Percentiles rank a stretch among this genome's conserved stretches.
Conservation (phyloP, 2,113 vertebrate species). For the Rafetus swinhoei region DNA sequence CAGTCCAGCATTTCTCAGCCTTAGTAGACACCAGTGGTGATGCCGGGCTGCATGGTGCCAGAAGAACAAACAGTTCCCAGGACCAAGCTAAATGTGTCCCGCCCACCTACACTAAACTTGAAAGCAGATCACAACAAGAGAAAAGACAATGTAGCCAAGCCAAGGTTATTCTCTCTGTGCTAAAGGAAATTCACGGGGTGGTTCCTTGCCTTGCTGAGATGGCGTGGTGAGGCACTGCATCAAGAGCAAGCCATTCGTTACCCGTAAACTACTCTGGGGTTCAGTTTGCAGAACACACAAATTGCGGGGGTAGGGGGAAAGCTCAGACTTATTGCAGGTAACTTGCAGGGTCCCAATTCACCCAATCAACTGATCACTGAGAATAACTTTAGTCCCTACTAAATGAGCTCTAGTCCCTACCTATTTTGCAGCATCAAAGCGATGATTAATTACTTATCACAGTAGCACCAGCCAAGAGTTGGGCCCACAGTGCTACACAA, state of each 20-base stretch:
- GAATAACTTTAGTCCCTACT: not conserved
- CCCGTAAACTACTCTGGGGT: not conserved
- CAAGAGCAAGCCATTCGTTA: not conserved
- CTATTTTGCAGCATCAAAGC: not conserved
- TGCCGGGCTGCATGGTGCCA: accelerated
- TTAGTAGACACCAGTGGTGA: accelerated
- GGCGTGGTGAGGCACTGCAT: not conserved
- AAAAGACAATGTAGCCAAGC: not conserved
- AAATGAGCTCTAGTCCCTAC: not conserved
- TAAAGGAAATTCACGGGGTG: constrained; percentile 55
- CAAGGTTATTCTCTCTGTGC: constrained; percentile 5
- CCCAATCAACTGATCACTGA: not conserved
- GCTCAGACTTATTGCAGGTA: not conserved
- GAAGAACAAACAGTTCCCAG: constrained; percentile 1
- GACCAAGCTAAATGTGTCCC: not conserved
- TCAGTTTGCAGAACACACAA: not conserved
- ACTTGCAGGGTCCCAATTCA: not conserved
- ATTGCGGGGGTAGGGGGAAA: not conserved
- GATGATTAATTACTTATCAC: not conserved
- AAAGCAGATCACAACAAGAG: constrained; percentile 20
- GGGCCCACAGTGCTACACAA: not conserved
- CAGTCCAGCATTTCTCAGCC: accelerated
- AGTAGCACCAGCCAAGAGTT: not conserved
- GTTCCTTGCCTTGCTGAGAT: constrained; percentile 15
- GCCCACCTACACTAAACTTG: not conserved